Evolutionary conservation across 1,140 invertebrate genomes (phyloP).

Genomic region (Harlomillsia oculata): DNA sequence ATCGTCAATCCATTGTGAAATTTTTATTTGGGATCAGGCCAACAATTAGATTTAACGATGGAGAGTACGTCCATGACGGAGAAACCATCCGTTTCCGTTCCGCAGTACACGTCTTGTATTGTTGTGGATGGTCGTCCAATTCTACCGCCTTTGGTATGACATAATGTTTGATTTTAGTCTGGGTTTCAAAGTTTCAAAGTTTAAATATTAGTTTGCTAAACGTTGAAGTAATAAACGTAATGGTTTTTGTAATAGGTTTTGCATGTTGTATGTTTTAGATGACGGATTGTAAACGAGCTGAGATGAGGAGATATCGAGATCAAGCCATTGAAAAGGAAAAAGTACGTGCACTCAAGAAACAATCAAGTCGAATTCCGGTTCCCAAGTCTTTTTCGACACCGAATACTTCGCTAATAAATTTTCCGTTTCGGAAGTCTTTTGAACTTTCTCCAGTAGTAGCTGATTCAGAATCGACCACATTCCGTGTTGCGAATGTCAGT

Average conservation of each 20-base stretch:
- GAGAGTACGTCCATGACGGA: background rate
- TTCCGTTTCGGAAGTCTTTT: too few relatives aligned
- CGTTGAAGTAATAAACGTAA: background rate
- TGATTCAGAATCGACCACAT: too few relatives aligned
- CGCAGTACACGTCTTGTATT: slow-evolving; percentile 43
- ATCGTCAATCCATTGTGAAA: too few relatives aligned
- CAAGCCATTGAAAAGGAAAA: slow-evolving; percentile 46
- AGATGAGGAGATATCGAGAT: slow-evolving; percentile 54
- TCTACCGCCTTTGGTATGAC: slow-evolving; percentile 52
- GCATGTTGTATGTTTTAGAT: slow-evolving; percentile 41
- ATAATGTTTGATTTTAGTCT: background rate
- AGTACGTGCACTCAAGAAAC: background rate
- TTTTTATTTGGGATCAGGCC: too few relatives aligned
- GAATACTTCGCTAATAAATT: too few relatives aligned
- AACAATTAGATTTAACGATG: too few relatives aligned
- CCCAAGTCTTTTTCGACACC: too few relatives aligned
- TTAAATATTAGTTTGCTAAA: background rate
- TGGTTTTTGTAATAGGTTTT: background rate
- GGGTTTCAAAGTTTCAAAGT: background rate
- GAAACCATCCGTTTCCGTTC: background rate
- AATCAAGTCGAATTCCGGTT: background rate
- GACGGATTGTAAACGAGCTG: slow-evolving; percentile 49
- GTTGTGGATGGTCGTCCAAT: slow-evolving; percentile 52
- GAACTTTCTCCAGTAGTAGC: too few relatives aligned
- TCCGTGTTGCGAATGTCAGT: too few relatives aligned